Percentiles rank a stretch among this genome's conserved stretches.
Evolutionary conservation across 2,113 vertebrate species (phyloP).

Genomic region (Shinisaurus crocodilurus): DNA sequence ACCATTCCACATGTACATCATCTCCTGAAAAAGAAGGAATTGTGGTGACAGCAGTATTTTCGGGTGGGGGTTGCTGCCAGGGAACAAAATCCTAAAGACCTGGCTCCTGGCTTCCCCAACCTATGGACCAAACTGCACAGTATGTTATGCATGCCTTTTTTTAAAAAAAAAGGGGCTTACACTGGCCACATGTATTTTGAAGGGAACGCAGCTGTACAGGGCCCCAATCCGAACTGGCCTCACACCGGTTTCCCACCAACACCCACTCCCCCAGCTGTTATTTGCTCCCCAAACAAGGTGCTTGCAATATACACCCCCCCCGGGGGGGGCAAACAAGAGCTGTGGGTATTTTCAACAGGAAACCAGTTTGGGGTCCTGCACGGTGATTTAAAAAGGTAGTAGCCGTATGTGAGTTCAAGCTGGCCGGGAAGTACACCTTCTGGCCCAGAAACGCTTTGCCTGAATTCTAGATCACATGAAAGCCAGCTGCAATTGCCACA

Average conservation of each 20-base stretch:
- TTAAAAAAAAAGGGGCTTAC: not conserved
- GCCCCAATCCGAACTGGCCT: not conserved
- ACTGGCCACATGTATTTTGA: not conserved
- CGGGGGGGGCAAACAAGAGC: not conserved
- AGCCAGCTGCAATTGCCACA: not conserved
- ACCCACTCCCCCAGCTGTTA: not conserved
- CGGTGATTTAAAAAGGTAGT: not conserved
- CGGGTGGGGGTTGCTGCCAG: not conserved
- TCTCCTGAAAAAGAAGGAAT: slow-evolving; percentile 79
- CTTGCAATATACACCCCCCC: not conserved
- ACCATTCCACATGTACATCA: slow-evolving; percentile 98
- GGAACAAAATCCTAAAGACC: not conserved
- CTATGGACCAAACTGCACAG: not conserved
- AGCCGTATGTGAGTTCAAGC: not conserved
- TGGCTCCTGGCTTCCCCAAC: not conserved
- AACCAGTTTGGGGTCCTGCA: no score
- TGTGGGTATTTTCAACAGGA: not conserved
- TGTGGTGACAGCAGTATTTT: not conserved
- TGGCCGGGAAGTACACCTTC: not conserved
- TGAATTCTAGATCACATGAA: not conserved
- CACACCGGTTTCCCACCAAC: not conserved
- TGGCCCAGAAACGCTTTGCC: not conserved
- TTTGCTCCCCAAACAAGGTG: not conserved
- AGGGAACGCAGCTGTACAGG: not conserved
- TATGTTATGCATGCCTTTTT: not conserved